Evolutionary conservation across 2,888 invertebrate species (phyloP).

Genomic region (Amiota communis): DNA sequence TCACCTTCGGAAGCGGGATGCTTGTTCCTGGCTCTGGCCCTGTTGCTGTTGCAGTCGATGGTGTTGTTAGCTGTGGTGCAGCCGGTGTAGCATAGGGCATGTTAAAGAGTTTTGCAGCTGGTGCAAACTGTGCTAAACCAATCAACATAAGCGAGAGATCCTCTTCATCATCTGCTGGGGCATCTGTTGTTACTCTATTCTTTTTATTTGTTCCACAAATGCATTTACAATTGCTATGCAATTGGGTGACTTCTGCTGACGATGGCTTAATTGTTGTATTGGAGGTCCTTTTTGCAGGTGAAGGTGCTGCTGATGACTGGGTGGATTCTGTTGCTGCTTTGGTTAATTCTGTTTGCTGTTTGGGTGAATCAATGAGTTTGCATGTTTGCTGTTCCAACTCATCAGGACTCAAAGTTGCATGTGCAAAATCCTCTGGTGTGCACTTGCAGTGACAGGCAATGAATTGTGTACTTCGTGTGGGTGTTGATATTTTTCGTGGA

Average conservation of each 20-base stretch:
- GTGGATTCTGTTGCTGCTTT: background rate
- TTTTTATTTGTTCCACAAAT: constrained; percentile 47
- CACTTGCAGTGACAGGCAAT: constrained; percentile 71
- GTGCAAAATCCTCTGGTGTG: constrained; percentile 70
- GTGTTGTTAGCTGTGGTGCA: constrained; percentile 21
- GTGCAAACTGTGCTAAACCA: constrained; percentile 77
- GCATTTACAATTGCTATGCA: constrained; percentile 60
- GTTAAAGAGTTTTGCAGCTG: constrained; percentile 74
- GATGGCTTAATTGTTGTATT: background rate
- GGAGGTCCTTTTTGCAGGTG: background rate
- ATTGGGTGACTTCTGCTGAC: background rate
- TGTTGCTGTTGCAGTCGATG: constrained; percentile 43
- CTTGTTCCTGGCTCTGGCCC: constrained; percentile 62
- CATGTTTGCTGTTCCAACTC: constrained; percentile 72
- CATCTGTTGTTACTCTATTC: constrained; percentile 6
- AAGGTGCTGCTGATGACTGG: background rate
- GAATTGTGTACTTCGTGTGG: constrained; percentile 42
- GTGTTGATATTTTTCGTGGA: constrained; percentile 35
- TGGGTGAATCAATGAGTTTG: constrained; percentile 70
- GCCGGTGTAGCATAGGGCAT: constrained; percentile 48
- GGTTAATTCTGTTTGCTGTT: constrained; percentile 42
- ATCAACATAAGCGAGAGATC: constrained; percentile 80
- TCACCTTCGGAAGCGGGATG: no score
- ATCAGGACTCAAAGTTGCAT: constrained; percentile 69
- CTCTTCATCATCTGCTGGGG: constrained; percentile 73